Conservation (phyloP, 2,888 invertebrate genomes). For the Liodrosophila aerea region DNA sequence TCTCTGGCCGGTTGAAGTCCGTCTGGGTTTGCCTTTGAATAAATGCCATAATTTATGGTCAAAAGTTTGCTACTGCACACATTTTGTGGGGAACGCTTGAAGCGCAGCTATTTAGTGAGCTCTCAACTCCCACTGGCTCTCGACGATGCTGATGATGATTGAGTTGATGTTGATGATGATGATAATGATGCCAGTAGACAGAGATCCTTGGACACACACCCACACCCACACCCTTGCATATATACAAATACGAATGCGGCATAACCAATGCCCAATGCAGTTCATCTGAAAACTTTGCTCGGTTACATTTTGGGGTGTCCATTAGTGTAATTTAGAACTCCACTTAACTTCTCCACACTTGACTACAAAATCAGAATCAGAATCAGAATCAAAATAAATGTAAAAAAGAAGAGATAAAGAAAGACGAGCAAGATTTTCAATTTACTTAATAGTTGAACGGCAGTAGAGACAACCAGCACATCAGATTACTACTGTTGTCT, state of each 20-base stretch:
- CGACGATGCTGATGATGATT: neutral
- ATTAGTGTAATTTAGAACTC: slow-evolving; percentile 75
- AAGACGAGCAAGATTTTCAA: slow-evolving; percentile 57
- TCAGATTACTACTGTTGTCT: slow-evolving; percentile 67
- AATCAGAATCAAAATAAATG: slow-evolving; percentile 2
- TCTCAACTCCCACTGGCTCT: neutral
- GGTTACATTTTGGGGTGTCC: slow-evolving; percentile 74
- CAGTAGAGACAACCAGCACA: slow-evolving; percentile 47
- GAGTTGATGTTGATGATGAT: slow-evolving; percentile 25
- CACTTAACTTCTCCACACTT: slow-evolving; percentile 33
- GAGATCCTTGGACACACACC: slow-evolving; percentile 13
- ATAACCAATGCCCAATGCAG: slow-evolving; percentile 54
- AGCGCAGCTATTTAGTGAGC: slow-evolving; percentile 69
- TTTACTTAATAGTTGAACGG: slow-evolving; percentile 69
- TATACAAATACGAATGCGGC: slow-evolving; percentile 42
- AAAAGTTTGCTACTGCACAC: slow-evolving; percentile 76
- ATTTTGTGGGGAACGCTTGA: slow-evolving; percentile 70
- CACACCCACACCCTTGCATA: too few species aligned
- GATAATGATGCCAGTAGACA: slow-evolving; percentile 3
- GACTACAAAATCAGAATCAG: slow-evolving; percentile 25
- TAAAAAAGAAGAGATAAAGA: slow-evolving; percentile 8
- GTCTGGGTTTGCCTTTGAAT: slow-evolving; percentile 72
- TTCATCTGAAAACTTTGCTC: slow-evolving; percentile 72
- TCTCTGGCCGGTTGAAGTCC: slow-evolving; percentile 20
- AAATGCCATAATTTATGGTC: slow-evolving; percentile 78